Evolutionary conservation across 2,888 invertebrate species (phyloP).

Genomic region (Erannis defoliaria): DNA sequence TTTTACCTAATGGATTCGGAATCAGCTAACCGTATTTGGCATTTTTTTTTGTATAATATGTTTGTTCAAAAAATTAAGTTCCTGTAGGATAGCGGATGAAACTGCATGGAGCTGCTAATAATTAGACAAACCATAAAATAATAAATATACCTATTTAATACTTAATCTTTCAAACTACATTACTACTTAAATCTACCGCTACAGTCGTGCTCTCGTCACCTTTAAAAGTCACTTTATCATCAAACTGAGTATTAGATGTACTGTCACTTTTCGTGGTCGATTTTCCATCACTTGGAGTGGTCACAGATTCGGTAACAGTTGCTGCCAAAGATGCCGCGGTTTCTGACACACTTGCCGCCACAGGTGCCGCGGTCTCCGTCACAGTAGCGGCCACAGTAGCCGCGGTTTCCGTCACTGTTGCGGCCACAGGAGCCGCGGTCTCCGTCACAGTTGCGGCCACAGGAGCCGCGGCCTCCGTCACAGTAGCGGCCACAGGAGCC

Average conservation of each 20-base stretch:
- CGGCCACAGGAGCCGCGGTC: too few relatives aligned
- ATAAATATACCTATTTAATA: slow-evolving; percentile 15
- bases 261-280: background rate
- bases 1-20: too few relatives aligned
- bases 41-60: background rate
- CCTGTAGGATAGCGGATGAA: too few relatives aligned
- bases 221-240: background rate
- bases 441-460: too few relatives aligned
- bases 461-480: too few relatives aligned
- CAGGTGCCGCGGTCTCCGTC: too few relatives aligned
- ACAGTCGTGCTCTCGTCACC: slow-evolving; percentile 1
- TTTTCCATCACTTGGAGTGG: background rate
- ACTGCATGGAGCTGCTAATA: background rate
- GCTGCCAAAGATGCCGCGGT: background rate
- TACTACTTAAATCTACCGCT: slow-evolving; percentile 6
- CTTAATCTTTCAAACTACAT: slow-evolving; percentile 19
- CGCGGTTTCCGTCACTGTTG: background rate
- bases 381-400: too few relatives aligned
- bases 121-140: slow-evolving; percentile 1
- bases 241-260: background rate
- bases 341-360: background rate
- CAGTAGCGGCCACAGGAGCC: too few relatives aligned
- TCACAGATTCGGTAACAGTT: background rate
- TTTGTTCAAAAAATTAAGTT: too few relatives aligned
- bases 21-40: too few relatives aligned